phyloP scores from a whole-genome alignment of 2,797 vertebrate genomes.

The Ctenopoma kingsleyae region DNA sequence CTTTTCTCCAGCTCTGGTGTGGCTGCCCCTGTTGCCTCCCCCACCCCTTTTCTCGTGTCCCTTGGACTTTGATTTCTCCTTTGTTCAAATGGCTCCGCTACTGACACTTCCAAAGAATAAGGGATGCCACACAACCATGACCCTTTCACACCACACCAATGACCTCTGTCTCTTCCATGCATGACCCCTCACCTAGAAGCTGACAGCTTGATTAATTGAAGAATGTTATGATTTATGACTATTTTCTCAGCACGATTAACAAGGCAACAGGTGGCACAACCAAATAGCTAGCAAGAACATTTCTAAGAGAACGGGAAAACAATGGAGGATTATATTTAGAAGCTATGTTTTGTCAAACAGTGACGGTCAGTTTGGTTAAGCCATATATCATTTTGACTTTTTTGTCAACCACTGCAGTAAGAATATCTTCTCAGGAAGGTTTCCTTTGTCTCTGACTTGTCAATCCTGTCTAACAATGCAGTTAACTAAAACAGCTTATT shows the following conservation, averaged over 20 bases:
- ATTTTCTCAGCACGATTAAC: conserved; percentile 98
- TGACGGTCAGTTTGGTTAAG: conserved; percentile 79
- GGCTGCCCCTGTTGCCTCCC: conserved; percentile 63
- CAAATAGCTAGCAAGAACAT: conserved; percentile 91
- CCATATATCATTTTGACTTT: conserved; percentile 89
- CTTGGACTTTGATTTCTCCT: conserved; percentile 94
- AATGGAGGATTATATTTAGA: conserved; percentile 83
- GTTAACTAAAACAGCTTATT: conserved; percentile 29
- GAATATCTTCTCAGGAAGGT: conserved; percentile 74
- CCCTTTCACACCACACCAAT: conserved; percentile 92
- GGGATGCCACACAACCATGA: conserved; percentile 92
- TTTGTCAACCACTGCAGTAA: conserved; percentile 76
- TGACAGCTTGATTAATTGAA: conserved; percentile 99
- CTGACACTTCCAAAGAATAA: conserved; percentile 96
- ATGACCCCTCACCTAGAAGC: conserved; percentile 91
- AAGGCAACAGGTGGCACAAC: conserved; percentile 99
- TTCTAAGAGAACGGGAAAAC: conserved; percentile 85
- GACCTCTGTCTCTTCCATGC: conserved; percentile 95
- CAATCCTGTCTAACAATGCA: conserved; percentile 46
- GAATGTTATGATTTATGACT: conserved; percentile 99
- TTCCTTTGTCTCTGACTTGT: conserved; percentile 65
- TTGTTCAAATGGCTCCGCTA: conserved; percentile 92
- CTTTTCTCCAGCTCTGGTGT: conserved; percentile 83
- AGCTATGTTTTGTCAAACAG: conserved; percentile 80
- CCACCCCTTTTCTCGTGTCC: conserved; percentile 72